phyloP scores from a whole-genome alignment of 2,797 vertebrate genomes.

The Manis pentadactyla region DNA sequence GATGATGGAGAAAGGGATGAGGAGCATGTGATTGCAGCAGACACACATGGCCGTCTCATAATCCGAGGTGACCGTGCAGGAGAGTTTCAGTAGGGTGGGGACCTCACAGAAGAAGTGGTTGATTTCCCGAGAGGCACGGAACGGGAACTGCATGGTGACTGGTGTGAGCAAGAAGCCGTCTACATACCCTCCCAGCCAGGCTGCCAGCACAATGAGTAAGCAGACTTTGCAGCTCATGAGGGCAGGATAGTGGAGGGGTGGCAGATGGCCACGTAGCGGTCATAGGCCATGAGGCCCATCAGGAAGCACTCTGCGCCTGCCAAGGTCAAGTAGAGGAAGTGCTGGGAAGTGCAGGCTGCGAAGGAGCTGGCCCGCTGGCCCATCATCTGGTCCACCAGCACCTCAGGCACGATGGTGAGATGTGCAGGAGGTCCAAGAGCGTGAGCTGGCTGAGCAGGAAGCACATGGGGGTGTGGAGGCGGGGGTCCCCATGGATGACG shows the following conservation, averaged over 20 bases:
- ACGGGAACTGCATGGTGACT: slow-evolving; percentile 67
- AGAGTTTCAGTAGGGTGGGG: slow-evolving; percentile 54
- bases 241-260: not conserved
- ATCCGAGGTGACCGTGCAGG: not conserved
- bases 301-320: slow-evolving; percentile 60
- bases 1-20: slow-evolving; percentile 62
- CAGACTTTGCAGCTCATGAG: slow-evolving; percentile 51
- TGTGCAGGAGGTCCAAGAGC: slow-evolving; percentile 64
- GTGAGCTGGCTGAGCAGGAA: slow-evolving; percentile 71
- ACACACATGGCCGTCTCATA: slow-evolving; percentile 55
- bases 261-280: slow-evolving; percentile 62
- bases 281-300: slow-evolving; percentile 59
- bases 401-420: slow-evolving; percentile 74
- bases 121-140: slow-evolving; percentile 55
- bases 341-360: slow-evolving; percentile 54
- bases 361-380: slow-evolving; percentile 49
- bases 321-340: slow-evolving; percentile 63
- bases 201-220: not conserved
- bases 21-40: slow-evolving; percentile 66
- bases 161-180: slow-evolving; percentile 66
- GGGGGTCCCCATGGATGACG: not conserved
- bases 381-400: slow-evolving; percentile 6
- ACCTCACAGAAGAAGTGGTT: slow-evolving; percentile 6
- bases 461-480: slow-evolving; percentile 64
- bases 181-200: slow-evolving; percentile 46